phyloP scores from a whole-genome alignment of 2,797 vertebrate genomes.

The Dromococcyx pavoninus region DNA sequence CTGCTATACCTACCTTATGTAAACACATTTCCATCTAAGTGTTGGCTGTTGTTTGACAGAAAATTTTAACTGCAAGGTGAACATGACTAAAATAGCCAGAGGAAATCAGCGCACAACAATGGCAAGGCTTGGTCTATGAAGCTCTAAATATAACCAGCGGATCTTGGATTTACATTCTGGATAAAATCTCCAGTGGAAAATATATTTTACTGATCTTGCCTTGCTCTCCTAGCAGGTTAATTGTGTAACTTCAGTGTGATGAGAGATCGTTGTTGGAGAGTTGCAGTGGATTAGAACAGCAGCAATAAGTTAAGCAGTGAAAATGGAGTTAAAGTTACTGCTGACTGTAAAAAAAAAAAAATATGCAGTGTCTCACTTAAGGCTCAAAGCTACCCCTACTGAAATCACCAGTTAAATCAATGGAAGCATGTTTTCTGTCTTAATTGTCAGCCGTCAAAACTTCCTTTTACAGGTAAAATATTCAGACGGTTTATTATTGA shows the following conservation, averaged over 20 bases:
- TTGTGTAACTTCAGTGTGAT: neutral
- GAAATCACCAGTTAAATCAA: neutral
- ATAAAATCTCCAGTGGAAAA: neutral
- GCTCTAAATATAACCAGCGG: slow-evolving; percentile 6
- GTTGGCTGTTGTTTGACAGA: neutral
- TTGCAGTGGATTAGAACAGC: neutral
- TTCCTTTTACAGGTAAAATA: neutral
- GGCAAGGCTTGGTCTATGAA: neutral
- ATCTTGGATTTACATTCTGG: neutral
- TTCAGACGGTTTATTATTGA: neutral
- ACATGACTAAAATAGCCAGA: neutral
- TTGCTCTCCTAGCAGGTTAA: neutral
- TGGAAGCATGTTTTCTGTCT: neutral
- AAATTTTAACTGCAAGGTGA: neutral
- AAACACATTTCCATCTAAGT: neutral
- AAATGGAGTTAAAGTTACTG: neutral
- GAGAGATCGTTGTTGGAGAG: neutral
- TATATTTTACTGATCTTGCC: neutral
- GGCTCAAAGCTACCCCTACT: neutral
- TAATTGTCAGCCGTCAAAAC: neutral
- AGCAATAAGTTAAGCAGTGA: neutral
- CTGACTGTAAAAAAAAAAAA: neutral
- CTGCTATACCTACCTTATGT: neutral
- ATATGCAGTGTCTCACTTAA: neutral
- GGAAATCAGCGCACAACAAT: neutral